A percentile compares a stretch with the other conserved stretches of the same genome.
Conservation (phyloP, 2,797 vertebrate genomes). For the Xenops minutus region DNA sequence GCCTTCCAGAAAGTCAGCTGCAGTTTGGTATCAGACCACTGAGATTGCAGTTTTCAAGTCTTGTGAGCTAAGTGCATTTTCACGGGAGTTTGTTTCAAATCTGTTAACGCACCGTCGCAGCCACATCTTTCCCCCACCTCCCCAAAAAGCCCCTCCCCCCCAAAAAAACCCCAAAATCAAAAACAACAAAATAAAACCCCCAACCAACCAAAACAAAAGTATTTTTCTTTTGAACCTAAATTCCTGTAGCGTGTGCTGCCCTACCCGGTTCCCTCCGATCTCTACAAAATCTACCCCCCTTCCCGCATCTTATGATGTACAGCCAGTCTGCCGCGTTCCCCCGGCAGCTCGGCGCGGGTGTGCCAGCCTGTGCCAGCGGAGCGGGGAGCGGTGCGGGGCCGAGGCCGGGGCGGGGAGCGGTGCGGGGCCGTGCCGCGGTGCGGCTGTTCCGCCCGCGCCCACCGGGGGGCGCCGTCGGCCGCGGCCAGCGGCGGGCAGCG, state of each 20-base stretch:
- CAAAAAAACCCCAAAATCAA: not conserved
- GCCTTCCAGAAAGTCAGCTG: not conserved
- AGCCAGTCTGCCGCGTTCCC: too few species aligned
- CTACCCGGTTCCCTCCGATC: accelerated
- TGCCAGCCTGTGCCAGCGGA: too few species aligned
- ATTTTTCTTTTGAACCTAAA: not conserved
- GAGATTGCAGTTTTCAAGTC: not conserved
- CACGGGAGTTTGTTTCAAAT: not conserved
- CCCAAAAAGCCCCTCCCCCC: too few species aligned
- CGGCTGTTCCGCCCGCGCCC: not conserved
- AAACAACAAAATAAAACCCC: not conserved
- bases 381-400: too few species aligned
- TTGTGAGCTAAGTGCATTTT: not conserved
- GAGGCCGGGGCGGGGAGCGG: too few species aligned
- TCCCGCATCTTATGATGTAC: too few species aligned
- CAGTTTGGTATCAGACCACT: not conserved
- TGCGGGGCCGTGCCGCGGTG: not conserved
- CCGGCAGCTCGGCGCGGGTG: not conserved
- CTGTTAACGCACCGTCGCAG: not conserved
- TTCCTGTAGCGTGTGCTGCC: not conserved
- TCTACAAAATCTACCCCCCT: not conserved
- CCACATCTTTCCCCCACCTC: not conserved
- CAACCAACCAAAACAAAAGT: not conserved
- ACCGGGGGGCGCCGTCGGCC: not conserved
- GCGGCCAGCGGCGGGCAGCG: not conserved